These are phyloP conservation scores for Drosophila phalerata DNA, from an alignment of 2,888 invertebrate species.

Conservation along the genomic window DNA sequence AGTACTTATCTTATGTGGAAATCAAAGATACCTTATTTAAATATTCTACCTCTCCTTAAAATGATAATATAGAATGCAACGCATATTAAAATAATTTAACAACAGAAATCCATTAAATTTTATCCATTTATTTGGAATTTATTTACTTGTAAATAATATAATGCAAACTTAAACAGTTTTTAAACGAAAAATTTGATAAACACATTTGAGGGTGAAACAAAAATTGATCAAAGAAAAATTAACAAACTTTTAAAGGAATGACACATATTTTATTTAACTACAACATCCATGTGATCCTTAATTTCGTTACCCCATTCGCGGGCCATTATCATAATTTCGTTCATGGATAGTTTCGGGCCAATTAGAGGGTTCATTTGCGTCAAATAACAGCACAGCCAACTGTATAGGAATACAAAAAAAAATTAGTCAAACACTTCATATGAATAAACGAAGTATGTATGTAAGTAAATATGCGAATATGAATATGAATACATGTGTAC, in stretches of 20 bases:
- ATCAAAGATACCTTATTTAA: background rate
- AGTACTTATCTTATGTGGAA: background rate
- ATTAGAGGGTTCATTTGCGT: constrained; percentile 84
- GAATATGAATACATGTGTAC: background rate
- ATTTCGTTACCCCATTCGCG: constrained; percentile 83
- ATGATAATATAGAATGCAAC: background rate
- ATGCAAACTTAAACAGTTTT: constrained; percentile 45
- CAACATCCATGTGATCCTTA: constrained; percentile 70
- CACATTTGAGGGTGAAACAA: constrained; percentile 35
- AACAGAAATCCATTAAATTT: background rate
- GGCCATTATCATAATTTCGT: constrained; percentile 84
- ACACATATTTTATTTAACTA: constrained; percentile 29
- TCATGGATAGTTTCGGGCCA: constrained; percentile 82
- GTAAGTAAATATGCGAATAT: background rate
- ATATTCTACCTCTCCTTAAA: too few species aligned
- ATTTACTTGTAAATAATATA: constrained; percentile 47
- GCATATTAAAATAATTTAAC: constrained; percentile 4
- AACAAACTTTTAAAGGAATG: constrained; percentile 57
- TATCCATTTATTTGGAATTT: constrained; percentile 44
- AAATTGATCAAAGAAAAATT: constrained; percentile 37
- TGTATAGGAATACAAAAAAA: constrained; percentile 49
- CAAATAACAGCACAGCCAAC: constrained; percentile 85
- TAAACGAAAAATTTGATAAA: constrained; percentile 20
- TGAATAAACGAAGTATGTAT: background rate
- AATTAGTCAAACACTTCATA: background rate